Evolutionary conservation across 2,113 vertebrate species (phyloP).

Genomic region (Struthidea cinerea): DNA sequence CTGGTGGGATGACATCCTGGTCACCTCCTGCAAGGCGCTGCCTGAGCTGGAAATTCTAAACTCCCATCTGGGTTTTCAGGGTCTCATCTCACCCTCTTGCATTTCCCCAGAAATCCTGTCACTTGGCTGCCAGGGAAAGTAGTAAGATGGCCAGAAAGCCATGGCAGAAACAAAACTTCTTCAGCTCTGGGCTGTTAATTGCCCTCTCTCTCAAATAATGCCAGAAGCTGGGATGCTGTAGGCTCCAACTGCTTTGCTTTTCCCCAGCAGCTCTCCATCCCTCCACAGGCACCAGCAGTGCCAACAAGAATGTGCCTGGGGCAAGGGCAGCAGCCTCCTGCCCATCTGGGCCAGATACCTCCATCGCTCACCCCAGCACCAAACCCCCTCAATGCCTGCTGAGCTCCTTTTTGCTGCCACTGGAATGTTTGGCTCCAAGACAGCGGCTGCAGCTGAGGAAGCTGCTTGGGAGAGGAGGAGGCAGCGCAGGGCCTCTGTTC

Average conservation of each 20-base stretch:
- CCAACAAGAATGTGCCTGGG: background rate
- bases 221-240: background rate
- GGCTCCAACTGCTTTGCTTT: background rate
- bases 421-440: rapidly evolving
- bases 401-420: background rate
- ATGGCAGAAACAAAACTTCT: background rate
- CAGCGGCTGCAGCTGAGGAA: rapidly evolving
- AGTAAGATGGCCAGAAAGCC: background rate
- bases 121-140: background rate
- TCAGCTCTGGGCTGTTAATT: background rate
- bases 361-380: background rate
- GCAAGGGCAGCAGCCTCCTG: background rate
- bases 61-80: background rate
- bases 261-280: background rate
- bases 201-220: background rate
- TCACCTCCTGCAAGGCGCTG: background rate
- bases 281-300: background rate
- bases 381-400: background rate
- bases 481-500: background rate
- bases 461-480: background rate
- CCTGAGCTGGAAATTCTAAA: background rate
- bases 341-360: background rate
- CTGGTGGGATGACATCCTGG: background rate
- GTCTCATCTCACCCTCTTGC: background rate
- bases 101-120: background rate